Conservation (phyloP, 2,888 invertebrate species). For the Deroplatys truncata region DNA sequence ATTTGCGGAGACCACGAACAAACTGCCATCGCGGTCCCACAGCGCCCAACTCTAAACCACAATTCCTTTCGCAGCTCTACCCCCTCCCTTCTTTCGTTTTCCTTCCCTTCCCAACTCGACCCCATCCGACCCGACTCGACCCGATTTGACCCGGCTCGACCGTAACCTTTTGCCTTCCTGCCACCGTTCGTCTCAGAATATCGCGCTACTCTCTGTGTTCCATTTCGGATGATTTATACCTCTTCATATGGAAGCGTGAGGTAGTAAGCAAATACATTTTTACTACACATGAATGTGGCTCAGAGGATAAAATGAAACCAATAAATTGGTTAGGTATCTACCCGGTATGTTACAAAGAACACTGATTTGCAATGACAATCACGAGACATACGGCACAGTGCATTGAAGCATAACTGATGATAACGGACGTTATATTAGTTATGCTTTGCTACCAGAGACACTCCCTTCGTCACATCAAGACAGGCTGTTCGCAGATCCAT, state of each 20-base stretch:
- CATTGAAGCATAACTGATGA: not conserved
- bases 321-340: not conserved
- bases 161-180: not conserved
- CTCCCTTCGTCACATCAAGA: not conserved
- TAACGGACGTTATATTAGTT: not conserved
- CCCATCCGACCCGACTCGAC: not conserved
- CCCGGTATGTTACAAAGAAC: not conserved
- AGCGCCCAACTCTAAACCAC: not conserved
- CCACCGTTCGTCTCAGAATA: not conserved
- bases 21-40: constrained; percentile 1
- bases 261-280: not conserved
- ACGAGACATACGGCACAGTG: not conserved
- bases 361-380: not conserved
- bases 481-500: not conserved
- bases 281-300: not conserved
- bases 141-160: not conserved
- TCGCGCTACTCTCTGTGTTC: not conserved
- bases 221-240: not conserved
- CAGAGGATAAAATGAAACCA: not conserved
- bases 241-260: not conserved
- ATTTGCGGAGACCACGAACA: constrained; percentile 18
- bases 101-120: not conserved
- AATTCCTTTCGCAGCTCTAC: not conserved
- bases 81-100: not conserved
- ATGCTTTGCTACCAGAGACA: not conserved